Percentiles rank a stretch among this genome's conserved stretches.
phyloP scores from a whole-genome alignment of 2,888 invertebrate species.

The Sisyra terminalis region DNA sequence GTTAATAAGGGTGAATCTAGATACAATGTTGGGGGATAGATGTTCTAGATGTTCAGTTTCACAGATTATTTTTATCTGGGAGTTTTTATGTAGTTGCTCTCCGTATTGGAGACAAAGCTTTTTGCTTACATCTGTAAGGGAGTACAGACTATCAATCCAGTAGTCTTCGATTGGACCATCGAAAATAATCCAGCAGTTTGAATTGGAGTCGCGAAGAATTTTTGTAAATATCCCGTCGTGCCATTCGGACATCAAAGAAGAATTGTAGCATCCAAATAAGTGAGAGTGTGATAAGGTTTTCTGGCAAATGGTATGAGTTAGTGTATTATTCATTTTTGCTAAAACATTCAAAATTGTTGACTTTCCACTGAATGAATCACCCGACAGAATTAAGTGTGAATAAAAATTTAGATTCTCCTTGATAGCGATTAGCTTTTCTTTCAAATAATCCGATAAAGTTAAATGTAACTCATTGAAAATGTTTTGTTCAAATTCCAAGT shows the following conservation, averaged over 20 bases:
- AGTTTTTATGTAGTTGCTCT: constrained; percentile 70
- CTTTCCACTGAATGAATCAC: constrained; percentile 70
- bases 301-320: constrained; percentile 73
- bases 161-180: constrained; percentile 81
- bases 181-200: constrained; percentile 84
- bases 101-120: constrained; percentile 76
- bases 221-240: constrained; percentile 72
- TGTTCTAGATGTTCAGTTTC: constrained; percentile 75
- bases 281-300: constrained; percentile 88
- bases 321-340: constrained; percentile 44
- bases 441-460: constrained; percentile 58
- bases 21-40: constrained; percentile 76
- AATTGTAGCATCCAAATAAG: constrained; percentile 82
- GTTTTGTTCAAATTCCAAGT: constrained; percentile 45
- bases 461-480: constrained; percentile 49
- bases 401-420: constrained; percentile 89
- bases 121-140: constrained; percentile 75
- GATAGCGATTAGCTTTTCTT: constrained; percentile 75
- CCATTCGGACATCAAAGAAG: constrained; percentile 76
- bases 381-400: constrained; percentile 86
- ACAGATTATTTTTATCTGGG: constrained; percentile 72
- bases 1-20: constrained; percentile 84
- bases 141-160: constrained; percentile 86
- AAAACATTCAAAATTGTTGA: constrained; percentile 62
- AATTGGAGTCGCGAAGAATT: constrained; percentile 58